A percentile compares a stretch with the other conserved stretches of the same genome.
Conservation (phyloP, 2,797 vertebrate genomes). For the Graptemys geographica region DNA sequence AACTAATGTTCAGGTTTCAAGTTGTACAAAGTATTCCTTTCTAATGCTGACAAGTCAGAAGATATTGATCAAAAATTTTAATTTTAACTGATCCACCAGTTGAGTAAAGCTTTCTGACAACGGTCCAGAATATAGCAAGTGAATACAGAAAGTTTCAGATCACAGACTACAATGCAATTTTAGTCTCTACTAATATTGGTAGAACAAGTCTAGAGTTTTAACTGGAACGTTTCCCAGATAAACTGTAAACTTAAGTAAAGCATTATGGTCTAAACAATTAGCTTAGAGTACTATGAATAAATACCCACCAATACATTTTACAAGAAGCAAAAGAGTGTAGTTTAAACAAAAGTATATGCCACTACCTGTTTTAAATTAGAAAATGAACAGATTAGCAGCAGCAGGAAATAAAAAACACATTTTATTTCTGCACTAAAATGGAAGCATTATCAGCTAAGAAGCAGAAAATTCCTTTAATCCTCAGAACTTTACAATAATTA, state of each 20-base stretch:
- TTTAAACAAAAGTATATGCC: constrained; percentile 12
- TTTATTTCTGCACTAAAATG: not conserved
- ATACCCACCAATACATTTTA: not conserved
- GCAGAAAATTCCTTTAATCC: not conserved
- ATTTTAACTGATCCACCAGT: not conserved
- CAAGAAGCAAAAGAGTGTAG: not conserved
- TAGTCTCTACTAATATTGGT: not conserved
- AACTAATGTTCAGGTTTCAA: not conserved
- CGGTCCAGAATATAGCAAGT: not conserved
- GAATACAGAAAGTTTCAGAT: not conserved
- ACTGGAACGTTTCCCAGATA: not conserved
- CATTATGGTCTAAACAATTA: not conserved
- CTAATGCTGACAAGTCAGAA: not conserved
- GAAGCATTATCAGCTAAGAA: not conserved
- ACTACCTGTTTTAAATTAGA: not conserved
- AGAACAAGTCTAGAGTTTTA: not conserved
- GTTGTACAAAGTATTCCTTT: not conserved
- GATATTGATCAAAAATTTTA: not conserved
- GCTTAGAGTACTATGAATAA: constrained; percentile 22
- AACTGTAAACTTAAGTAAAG: constrained; percentile 12
- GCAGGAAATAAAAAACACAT: not conserved
- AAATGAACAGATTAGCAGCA: not conserved
- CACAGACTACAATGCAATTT: not conserved
- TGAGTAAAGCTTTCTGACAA: not conserved
- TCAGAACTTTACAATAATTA: not conserved